A percentile compares a stretch with the other conserved stretches of the same genome.
These are phyloP conservation scores for Tachina lurida DNA, from an alignment of 2,888 invertebrate species.

Conservation along the genomic window DNA sequence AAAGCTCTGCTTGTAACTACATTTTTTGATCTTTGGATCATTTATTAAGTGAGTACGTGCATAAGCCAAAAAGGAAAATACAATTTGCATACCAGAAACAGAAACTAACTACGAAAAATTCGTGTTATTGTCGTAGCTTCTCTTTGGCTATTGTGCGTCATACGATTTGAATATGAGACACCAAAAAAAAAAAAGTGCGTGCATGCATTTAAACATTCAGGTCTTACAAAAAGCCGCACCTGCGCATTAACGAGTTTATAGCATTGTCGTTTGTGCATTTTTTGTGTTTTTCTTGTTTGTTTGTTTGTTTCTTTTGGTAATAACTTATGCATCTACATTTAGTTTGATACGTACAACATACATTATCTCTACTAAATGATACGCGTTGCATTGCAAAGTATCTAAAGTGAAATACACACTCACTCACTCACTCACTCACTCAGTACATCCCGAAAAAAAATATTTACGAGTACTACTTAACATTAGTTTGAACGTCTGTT, in stretches of 20 bases:
- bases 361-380: conserved; percentile 67
- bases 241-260: conserved; percentile 60
- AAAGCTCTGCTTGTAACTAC: conserved; percentile 59
- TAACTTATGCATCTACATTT: conserved; percentile 64
- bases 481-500: conserved; percentile 19
- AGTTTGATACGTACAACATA: conserved; percentile 58
- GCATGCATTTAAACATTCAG: conserved; percentile 61
- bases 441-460: background rate
- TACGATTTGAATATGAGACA: conserved; percentile 45
- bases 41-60: conserved; percentile 53
- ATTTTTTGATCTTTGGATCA: conserved; percentile 65
- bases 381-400: conserved; percentile 61
- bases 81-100: conserved; percentile 62
- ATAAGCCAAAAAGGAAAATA: conserved; percentile 41
- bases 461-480: conserved; percentile 34
- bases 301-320: conserved; percentile 44
- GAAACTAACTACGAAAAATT: conserved; percentile 33
- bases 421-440: background rate
- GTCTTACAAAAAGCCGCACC: conserved; percentile 68
- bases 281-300: background rate
- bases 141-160: conserved; percentile 62
- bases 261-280: conserved; percentile 15
- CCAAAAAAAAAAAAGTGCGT: conserved; percentile 62
- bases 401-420: conserved; percentile 16
- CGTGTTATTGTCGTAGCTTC: conserved; percentile 9